A percentile compares a stretch with the other conserved stretches of the same genome.
These are phyloP conservation scores for Narcine bancroftii DNA, from an alignment of 2,113 vertebrate genomes.

Conservation along the genomic window DNA sequence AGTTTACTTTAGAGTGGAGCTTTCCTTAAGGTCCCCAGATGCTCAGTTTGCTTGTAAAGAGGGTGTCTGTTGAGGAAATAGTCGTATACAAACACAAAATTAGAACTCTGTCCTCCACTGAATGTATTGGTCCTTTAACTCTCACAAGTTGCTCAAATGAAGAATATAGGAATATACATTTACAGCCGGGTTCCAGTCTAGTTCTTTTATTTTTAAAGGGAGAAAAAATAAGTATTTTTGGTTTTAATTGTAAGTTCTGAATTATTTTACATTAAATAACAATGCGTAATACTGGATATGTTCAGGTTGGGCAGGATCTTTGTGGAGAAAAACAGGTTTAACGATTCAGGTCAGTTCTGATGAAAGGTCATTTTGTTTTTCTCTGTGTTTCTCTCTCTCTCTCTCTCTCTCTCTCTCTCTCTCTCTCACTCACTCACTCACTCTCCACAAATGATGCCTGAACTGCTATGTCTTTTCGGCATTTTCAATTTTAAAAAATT, in stretches of 20 bases:
- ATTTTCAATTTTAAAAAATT: too few species aligned
- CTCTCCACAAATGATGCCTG: too few species aligned
- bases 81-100: not conserved
- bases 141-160: not conserved
- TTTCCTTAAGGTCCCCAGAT: not conserved
- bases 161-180: not conserved
- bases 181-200: not conserved
- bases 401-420: too few species aligned
- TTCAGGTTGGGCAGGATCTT: too few species aligned
- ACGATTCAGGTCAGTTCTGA: too few species aligned
- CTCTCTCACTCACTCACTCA: too few species aligned
- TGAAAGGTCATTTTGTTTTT: too few species aligned
- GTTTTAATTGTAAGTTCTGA: not conserved
- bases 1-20: not conserved
- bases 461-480: too few species aligned
- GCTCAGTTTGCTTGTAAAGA: not conserved
- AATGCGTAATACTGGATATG: not conserved
- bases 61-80: not conserved
- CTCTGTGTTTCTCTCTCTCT: too few species aligned
- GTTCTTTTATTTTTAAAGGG: not conserved
- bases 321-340: too few species aligned
- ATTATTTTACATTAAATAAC: not conserved
- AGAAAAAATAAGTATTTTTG: not conserved
- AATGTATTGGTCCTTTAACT: not conserved
- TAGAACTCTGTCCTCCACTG: slow-evolving; percentile 20